Conservation (phyloP, 2,113 vertebrate genomes). For the Oryzias woworae region DNA sequence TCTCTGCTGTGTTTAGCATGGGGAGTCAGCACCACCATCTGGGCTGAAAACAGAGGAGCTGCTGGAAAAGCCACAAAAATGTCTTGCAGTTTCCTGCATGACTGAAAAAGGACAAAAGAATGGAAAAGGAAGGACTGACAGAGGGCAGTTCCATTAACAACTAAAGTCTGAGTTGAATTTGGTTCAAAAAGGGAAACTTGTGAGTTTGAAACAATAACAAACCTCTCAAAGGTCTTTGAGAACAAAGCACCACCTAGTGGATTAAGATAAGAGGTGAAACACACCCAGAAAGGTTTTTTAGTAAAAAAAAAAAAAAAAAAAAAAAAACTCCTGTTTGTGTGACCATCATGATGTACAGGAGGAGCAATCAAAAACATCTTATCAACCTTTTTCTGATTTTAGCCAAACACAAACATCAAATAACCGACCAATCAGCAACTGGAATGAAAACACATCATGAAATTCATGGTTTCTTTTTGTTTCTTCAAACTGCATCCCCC, state of each 20-base stretch:
- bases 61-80: not conserved
- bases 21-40: conserved; percentile 63
- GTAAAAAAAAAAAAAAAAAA: conserved; percentile 6
- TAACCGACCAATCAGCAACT: too few relatives aligned
- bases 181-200: not conserved
- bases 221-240: conserved; percentile 1
- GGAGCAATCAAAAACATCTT: too few relatives aligned
- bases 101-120: not conserved
- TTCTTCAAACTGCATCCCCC: too few relatives aligned
- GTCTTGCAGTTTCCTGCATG: too few relatives aligned
- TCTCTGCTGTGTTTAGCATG: conserved; percentile 15
- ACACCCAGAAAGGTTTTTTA: conserved; percentile 4
- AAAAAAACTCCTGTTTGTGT: not conserved
- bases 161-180: not conserved
- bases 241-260: conserved; percentile 54
- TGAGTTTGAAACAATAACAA: conserved; percentile 1
- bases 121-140: not conserved
- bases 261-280: conserved; percentile 1
- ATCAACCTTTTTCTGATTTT: too few relatives aligned
- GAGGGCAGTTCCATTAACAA: not conserved
- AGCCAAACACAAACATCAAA: too few relatives aligned
- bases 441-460: too few relatives aligned
- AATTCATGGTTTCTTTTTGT: too few relatives aligned
- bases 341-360: not conserved
- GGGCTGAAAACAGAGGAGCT: conserved; percentile 19